Base-by-base conservation (phyloP, 2,888 invertebrate species). In the Ptychoptera contaminata region DNA sequence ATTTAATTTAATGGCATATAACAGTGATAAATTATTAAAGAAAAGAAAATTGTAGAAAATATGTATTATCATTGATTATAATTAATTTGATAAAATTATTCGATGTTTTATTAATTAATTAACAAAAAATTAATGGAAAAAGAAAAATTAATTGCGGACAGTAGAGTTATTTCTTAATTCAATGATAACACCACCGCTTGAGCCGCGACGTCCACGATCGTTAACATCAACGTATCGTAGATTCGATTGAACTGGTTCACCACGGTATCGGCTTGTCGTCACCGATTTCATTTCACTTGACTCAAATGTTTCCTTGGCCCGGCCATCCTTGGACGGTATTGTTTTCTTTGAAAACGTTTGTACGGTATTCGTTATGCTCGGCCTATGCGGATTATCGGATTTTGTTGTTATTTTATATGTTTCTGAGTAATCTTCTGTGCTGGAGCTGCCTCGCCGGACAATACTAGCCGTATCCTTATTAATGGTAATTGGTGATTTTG, bases 261-360 rank as follows among this genome's bases (percentile, higher is more conserved):
- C 65, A 53, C 23, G 23, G 54, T 69, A 73, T 48, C 73, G 68
- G 57, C 76, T 77, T 55, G 78, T 79, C 16, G 79, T 79, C 39
- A 79, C 72, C 2, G 78, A 78, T 58, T 77, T 79, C 8, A 75
- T 75, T 62, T 81, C 80, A 45, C 76, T 75, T 1, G 79, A 79
- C 56, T 81, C 77, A 40, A 80, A 76, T 35, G 79, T 77, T 60
- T 80, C 78, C 52, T 77, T 68, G 8, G 72, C 67, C 23, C 76
- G 70, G 1, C 79, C 79, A 54, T 76, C 73, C 56, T 70, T 73
- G 1, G 73, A 67, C 11, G 80, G 80, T 40, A 80, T 65, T 2
- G 76, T 71, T 63, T 79, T 79, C 62, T 79, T 80, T 51, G 74
- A 73, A 53, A 77, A 74, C 38, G 74, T 80, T 57, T 79, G 76